Base-by-base conservation (phyloP, 2,888 invertebrate genomes). In the Apantesis nais region DNA sequence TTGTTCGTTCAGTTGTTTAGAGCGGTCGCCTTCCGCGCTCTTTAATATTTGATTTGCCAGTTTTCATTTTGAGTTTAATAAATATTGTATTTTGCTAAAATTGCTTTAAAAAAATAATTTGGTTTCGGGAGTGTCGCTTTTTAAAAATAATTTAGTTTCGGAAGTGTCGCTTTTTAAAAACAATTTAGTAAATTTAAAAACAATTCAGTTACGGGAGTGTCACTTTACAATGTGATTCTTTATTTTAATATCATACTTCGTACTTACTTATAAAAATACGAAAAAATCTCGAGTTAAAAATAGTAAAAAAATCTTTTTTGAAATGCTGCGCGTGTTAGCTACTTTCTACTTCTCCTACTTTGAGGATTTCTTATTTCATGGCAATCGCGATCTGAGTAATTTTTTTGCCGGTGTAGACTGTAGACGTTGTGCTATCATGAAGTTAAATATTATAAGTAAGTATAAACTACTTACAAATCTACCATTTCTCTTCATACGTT, bases 1-100 rank as follows among this genome's bases (percentile, higher is more conserved):
- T 37, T 52, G 66, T 77, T 72, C 65, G 60, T 72, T 75, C 29
- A 22, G 75, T 77, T 68, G 66, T 65, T 74, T 41, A 60, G 74
- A 66, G 73, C 14, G 64, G 76, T 70, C 61, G 74, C 68, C 12
- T 29, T 2, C 19, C 22, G 29, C 22, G 29, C 37, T 65, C n/a
- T 39, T 29, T 25, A 11, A 11, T 60, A n/a, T 39, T 66, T 7
- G 1, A 9, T 25, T 14, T 22, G 60, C 34, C 66, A 39, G 37
- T n/a, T n/a, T 61, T 61, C 12, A 58, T 60, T 25, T 60, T 19
- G 19, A 22, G 8, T 4, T 31, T 16, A n/a, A n/a, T 29, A 2
- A 58, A 16, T 58, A 29, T 48, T 48, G 1, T 19, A 14, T 29
- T 58, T 58, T 14, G 55, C 55, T 14, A 4, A 9, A 25, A 11